Evolutionary conservation across 2,888 invertebrate species (phyloP).

Genomic region (Lacanobia oleracea): DNA sequence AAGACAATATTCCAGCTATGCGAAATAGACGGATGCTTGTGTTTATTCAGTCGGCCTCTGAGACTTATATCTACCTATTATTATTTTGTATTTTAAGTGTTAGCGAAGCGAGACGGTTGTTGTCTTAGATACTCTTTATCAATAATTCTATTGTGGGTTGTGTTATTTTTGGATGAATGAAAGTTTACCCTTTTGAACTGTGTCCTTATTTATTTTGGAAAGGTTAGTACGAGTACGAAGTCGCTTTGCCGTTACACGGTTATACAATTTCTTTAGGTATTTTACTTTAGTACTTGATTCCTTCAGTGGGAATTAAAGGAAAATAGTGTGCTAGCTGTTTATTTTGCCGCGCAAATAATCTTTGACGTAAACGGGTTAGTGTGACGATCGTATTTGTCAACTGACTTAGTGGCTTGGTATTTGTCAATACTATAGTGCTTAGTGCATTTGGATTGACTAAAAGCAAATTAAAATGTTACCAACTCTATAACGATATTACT

Average conservation of each 20-base stretch:
- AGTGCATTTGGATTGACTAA: background rate
- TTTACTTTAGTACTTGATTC: slow-evolving; percentile 11
- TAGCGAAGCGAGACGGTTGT: slow-evolving; percentile 65
- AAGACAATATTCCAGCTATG: slow-evolving; percentile 84
- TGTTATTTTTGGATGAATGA: slow-evolving; percentile 40
- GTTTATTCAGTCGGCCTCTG: slow-evolving; percentile 76
- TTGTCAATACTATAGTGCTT: slow-evolving; percentile 7
- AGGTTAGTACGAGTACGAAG: slow-evolving; percentile 5
- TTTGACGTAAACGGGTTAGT: slow-evolving; percentile 37
- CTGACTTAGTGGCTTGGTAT: slow-evolving; percentile 31
- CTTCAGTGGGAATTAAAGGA: slow-evolving; percentile 42
- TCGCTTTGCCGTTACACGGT: background rate
- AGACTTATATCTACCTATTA: slow-evolving; percentile 69
- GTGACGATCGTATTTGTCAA: slow-evolving; percentile 42
- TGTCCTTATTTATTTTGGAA: slow-evolving; percentile 10
- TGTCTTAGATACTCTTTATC: slow-evolving; percentile 65
- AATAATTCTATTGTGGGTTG: slow-evolving; percentile 49
- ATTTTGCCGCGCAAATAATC: slow-evolving; percentile 40
- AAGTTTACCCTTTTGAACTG: slow-evolving; percentile 22
- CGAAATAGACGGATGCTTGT: slow-evolving; percentile 76
- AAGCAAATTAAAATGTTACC: background rate
- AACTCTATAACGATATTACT: background rate
- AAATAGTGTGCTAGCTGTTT: slow-evolving; percentile 36
- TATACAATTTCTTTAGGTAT: background rate
- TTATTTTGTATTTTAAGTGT: slow-evolving; percentile 71